Evolutionary conservation across 2,888 invertebrate genomes (phyloP).

Genomic region (Macrophya alboannulata): DNA sequence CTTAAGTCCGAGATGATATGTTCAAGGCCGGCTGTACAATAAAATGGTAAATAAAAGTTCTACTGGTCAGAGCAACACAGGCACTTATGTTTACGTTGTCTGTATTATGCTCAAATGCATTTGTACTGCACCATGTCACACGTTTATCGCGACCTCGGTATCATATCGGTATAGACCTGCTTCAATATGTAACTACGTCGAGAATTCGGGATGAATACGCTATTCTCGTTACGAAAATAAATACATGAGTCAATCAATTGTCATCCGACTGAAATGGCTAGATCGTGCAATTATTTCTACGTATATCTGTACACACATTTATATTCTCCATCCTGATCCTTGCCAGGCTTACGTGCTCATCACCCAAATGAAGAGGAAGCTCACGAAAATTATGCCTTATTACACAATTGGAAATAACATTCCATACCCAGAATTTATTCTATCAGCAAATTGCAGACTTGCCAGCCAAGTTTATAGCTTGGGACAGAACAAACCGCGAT

Average conservation of each 20-base stretch:
- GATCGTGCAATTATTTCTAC: neutral
- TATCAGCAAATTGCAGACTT: neutral
- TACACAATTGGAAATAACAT: neutral
- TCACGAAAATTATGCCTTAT: neutral
- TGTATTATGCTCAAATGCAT: neutral
- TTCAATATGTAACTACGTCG: neutral
- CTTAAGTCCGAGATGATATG: neutral
- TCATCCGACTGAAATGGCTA: neutral
- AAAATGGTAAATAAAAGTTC: neutral
- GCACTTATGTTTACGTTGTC: neutral
- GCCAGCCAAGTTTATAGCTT: neutral
- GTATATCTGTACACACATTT: neutral
- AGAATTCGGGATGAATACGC: neutral
- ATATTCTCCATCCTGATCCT: neutral
- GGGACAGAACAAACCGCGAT: neutral
- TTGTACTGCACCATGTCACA: neutral
- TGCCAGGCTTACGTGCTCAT: neutral
- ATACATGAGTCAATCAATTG: neutral
- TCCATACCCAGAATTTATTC: neutral
- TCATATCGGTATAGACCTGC: neutral
- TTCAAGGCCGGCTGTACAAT: neutral
- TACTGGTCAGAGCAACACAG: neutral
- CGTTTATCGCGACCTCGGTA: neutral
- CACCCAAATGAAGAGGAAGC: neutral
- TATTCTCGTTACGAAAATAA: neutral